Base-by-base conservation (phyloP, 1,140 invertebrate genomes). In the Pygmarrhopalites habei region DNA sequence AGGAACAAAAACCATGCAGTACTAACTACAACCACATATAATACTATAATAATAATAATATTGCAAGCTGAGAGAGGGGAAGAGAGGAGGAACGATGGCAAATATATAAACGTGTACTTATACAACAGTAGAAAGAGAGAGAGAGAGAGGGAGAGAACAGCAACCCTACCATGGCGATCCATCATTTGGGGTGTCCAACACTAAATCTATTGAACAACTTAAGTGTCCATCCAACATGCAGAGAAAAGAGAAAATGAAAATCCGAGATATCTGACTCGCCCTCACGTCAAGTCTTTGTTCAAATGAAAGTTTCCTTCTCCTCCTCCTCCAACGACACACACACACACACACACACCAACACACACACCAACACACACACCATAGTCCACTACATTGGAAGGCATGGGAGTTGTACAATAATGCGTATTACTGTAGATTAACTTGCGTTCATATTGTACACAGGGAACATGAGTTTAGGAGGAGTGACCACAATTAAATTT, bases 101-200 rank as follows among this genome's bases (percentile, higher is more conserved):
- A 39, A 39, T 39, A 39, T 17, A 39, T 39, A 17, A 39, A 10
- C 17, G 35, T 39, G 35, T 10, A 39, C 35, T 10, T 10, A 39
- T 17, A 47, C 5, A 47, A 47, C 44, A 47, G 19, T 5, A 28
- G 26, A 25, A 51, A 51, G 26, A 51, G 26, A 30, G 44, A 23
- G 15, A n/a, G 12, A 15, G 10, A 25, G 35, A n/a, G 14, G 26
- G n/a, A 21, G 19, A 23, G 25, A 58, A 19, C 30, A 55, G 32
- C 10, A 58, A 28, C 41, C 56, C 35, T 23, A 43, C 4, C 39
- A 46, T 35, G 32, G 7, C 25, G 39, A 44, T 58, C 41, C 56
- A 58, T 58, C 56, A 58, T 44, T 58, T 58, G 2, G 56, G 39
- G 56, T 58, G 56, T 58, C 56, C 56, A 46, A 43, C 35, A 58